Evolutionary conservation across 2,888 invertebrate genomes (phyloP), one percentile per base, ranked within the genome.

Genomic region (Allacma fusca): DNA sequence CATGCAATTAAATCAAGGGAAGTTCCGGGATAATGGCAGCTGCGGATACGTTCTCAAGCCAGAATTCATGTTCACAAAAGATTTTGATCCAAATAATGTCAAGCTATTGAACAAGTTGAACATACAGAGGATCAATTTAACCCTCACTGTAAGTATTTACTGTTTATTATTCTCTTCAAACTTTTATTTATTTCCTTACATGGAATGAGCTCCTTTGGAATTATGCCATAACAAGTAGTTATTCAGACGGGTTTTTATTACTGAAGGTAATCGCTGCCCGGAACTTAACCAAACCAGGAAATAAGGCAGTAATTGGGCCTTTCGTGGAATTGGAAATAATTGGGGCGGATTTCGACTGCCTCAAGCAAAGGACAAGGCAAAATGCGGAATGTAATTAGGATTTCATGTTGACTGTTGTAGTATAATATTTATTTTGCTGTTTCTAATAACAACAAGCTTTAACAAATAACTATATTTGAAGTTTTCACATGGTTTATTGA

Each of bases 261-360:
- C 23, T 23, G 40, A 81, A 89, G 89, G 86, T 98, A 28, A 92
- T 98, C 78, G 96, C 92, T 9, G 98, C 95, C 0, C 89, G 98
- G 40, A 96, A 98, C 87, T 88, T 98, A 62, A 90, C 91, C 84
- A 93, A 95, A 85, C 86, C 88, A 4, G 79, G 77, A 0, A 92
- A 94, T 24, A 62, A 62, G 23, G 91, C 93, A 80, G 62, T 62
- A 16, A 24, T 24, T 12, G 95, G 93, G 87, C 97, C 98, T 0
- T 94, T 93, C 85, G 94, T 98, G 1, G 96, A 97, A 85, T 91
- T 98, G 2, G 97, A 98, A 88, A 88, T 98, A 43, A 87, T 93
- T 19, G 98, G 98, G 0, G 92, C 96, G 0, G 93, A 94, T 16
- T 95, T 92, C 86, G 97, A 98, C 87, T 90, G 89, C 75, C 92